Evolutionary conservation across 2,797 vertebrate species (phyloP).

Genomic region (Rhynchonycteris naso): DNA sequence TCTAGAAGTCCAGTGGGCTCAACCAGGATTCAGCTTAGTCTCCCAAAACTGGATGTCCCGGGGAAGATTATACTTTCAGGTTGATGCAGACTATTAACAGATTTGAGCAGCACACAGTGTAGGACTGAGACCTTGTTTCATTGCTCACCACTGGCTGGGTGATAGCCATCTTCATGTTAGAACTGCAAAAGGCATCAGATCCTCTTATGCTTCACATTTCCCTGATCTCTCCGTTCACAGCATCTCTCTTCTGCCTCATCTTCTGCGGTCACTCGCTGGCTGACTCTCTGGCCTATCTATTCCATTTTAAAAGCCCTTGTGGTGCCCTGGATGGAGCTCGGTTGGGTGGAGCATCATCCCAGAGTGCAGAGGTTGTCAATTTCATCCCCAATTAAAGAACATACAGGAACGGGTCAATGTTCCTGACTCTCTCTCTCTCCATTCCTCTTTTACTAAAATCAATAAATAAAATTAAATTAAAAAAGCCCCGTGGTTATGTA

Average conservation of each 20-base stretch:
- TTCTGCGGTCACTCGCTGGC: neutral
- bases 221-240: neutral
- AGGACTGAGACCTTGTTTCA: neutral
- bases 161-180: neutral
- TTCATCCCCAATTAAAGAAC: no score
- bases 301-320: neutral
- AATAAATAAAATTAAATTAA: neutral
- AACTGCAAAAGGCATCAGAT: neutral
- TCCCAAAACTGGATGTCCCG: neutral
- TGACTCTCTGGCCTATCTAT: neutral
- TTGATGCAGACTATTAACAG: neutral
- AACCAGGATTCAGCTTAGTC: neutral
- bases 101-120: neutral
- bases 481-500: neutral
- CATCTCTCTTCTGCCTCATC: neutral
- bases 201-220: neutral
- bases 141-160: neutral
- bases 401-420: no score
- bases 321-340: neutral
- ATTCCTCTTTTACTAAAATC: no score
- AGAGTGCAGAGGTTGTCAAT: no score
- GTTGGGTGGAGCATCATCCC: no score
- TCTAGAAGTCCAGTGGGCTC: neutral
- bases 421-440: no score
- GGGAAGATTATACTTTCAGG: neutral